Conservation (phyloP, 2,888 invertebrate genomes). For the Andrena praecox region DNA sequence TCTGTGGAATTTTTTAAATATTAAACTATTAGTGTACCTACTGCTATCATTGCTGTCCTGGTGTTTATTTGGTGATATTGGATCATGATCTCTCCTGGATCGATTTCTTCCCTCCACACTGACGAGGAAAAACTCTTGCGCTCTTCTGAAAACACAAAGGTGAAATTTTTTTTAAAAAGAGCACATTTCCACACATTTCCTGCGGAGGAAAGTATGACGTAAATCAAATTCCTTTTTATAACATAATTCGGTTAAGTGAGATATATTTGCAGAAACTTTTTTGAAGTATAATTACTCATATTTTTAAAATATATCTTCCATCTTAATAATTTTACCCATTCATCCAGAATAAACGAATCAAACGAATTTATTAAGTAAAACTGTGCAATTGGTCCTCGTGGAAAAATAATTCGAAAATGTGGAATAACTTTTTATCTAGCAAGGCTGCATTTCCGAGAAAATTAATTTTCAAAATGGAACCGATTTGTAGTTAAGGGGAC, state of each 20-base stretch:
- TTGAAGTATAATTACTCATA: neutral
- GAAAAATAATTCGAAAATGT: too few relatives aligned
- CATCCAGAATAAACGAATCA: too few relatives aligned
- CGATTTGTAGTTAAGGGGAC: too few relatives aligned
- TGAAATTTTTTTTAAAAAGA: neutral
- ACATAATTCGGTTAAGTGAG: neutral
- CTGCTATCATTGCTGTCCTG: slow-evolving; percentile 74
- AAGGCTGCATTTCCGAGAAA: too few relatives aligned
- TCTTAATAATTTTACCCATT: too few relatives aligned
- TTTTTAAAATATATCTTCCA: too few relatives aligned
- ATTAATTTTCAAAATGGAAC: too few relatives aligned
- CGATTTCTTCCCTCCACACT: slow-evolving; percentile 80
- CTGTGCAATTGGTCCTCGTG: too few relatives aligned
- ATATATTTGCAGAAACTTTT: neutral
- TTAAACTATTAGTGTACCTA: slow-evolving; percentile 51
- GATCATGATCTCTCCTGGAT: slow-evolving; percentile 78
- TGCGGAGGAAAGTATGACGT: neutral
- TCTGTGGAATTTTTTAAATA: neutral
- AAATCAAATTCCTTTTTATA: neutral
- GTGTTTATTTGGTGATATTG: slow-evolving; percentile 70
- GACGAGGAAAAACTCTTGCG: slow-evolving; percentile 66
- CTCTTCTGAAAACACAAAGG: slow-evolving; percentile 57
- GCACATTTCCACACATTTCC: neutral
- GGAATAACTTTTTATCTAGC: too few relatives aligned
- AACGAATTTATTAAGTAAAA: too few relatives aligned